Evolutionary conservation across 2,113 vertebrate species (phyloP).

Genomic region (Macquaria australasica): DNA sequence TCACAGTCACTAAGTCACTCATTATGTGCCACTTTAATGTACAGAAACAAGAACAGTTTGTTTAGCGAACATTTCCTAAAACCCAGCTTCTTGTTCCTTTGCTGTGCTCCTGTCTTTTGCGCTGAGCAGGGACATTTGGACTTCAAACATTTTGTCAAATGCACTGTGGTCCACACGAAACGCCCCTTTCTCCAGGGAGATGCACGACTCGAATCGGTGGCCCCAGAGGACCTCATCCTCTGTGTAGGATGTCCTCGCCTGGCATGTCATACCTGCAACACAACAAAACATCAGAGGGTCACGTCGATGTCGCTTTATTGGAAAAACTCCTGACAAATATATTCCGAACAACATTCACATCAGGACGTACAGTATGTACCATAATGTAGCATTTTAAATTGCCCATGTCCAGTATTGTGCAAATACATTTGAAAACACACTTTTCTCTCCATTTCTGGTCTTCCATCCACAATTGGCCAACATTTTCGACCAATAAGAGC

Average conservation of each 20-base stretch:
- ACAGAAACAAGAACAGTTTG: neutral
- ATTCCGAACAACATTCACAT: neutral
- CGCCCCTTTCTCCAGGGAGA: conserved; percentile 88
- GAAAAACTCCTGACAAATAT: neutral
- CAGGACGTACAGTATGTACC: neutral
- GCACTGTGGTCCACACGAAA: conserved; percentile 87
- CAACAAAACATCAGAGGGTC: conserved; percentile 5
- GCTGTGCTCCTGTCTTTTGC: conserved; percentile 80
- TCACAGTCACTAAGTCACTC: neutral
- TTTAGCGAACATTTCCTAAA: conserved; percentile 25
- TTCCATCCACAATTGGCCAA: neutral
- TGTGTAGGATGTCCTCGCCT: conserved; percentile 88
- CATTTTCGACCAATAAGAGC: neutral
- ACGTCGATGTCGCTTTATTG: neutral
- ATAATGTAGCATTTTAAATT: neutral
- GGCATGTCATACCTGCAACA: conserved; percentile 87
- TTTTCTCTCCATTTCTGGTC: neutral
- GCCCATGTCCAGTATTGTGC: neutral
- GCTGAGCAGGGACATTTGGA: conserved; percentile 82
- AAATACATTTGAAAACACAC: neutral
- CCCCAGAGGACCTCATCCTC: conserved; percentile 90
- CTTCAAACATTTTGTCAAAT: conserved; percentile 88
- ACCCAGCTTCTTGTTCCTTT: conserved; percentile 54
- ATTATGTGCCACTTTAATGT: neutral
- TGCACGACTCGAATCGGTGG: conserved; percentile 88